These are phyloP conservation scores for Chalcosyrphus nemorum DNA, from an alignment of 2,888 invertebrate genomes.

Conservation along the genomic window DNA sequence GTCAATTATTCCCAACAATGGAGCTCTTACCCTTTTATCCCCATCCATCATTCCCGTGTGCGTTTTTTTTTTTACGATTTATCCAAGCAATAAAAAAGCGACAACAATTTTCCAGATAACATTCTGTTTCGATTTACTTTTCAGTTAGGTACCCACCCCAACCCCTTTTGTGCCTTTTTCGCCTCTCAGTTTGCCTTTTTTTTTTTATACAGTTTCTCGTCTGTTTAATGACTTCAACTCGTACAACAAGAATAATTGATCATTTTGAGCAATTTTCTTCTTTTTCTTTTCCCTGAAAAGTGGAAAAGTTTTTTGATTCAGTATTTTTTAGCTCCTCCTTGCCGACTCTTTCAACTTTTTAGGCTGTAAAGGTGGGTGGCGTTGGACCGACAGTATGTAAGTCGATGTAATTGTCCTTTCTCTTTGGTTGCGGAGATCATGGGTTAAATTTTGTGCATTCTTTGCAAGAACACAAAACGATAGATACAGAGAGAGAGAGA, in stretches of 20 bases:
- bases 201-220: background rate
- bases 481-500: background rate
- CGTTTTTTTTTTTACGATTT: conserved; percentile 24
- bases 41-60: conserved; percentile 23
- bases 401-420: conserved; percentile 36
- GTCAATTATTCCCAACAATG: conserved; percentile 60
- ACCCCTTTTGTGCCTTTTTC: background rate
- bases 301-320: conserved; percentile 64
- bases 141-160: conserved; percentile 9
- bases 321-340: conserved; percentile 29
- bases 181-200: background rate
- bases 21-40: conserved; percentile 34
- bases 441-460: conserved; percentile 51
- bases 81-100: conserved; percentile 49
- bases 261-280: conserved; percentile 44
- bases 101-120: conserved; percentile 58
- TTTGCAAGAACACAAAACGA: conserved; percentile 7
- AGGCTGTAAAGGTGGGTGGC: conserved; percentile 23
- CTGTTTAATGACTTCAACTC: conserved; percentile 63
- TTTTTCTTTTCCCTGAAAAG: conserved; percentile 5
- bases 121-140: conserved; percentile 57
- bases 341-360: conserved; percentile 44
- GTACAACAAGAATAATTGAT: conserved; percentile 67
- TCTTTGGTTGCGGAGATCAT: conserved; percentile 2
- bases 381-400: background rate